Evolutionary conservation across 2,113 vertebrate species (phyloP), one percentile per base, ranked within the genome.

Genomic region (Dolichallabes microphthalmus): DNA sequence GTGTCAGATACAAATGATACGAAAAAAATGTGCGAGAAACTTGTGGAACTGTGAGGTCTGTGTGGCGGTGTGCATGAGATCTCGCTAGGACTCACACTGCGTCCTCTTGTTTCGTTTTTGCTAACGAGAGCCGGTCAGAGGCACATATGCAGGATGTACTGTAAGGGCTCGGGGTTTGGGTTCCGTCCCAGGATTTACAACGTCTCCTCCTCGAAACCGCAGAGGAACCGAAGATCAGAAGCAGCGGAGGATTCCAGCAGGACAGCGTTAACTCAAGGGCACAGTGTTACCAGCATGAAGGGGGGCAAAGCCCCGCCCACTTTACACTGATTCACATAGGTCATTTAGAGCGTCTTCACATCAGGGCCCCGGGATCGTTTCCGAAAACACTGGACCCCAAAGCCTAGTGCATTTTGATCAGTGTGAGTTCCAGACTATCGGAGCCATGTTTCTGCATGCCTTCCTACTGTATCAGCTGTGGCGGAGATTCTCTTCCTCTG

Each of bases 1-100:
- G 93, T 93, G 88, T 39, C 66, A 88, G 73, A 88, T 85, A 90
- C 89, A 90, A 81, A 93, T 88, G 89, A 82, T 75, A 82, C 82
- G 85, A 82, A 71, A 82, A 71, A 78, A 57, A 35, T 78, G 53
- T 57, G 53, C 0, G 53, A 57, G 75, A 30, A 20, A 55, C 53
- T 78, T 32, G 52, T 57, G 27, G n/a, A 77, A 19, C 75, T 30
- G 27, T 14, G n/a, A 77, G 0, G 27, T 75, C 50, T 55, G 52
- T 11, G 45, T 45, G 45, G 45, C 7, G 50, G 17, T 4, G 22
- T n/a, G 13, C 50, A 19, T 19, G 74, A 55, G 50, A 55, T 55
- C 19, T 52, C 19, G 20, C 32, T 50, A 32, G 32, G 68, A 39
- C 45, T 12, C 19, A 39, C 68, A 22, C 19, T 10, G 9, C 1